Base-by-base conservation (phyloP, 2,113 vertebrate genomes). In the Carassius carassius region DNA sequence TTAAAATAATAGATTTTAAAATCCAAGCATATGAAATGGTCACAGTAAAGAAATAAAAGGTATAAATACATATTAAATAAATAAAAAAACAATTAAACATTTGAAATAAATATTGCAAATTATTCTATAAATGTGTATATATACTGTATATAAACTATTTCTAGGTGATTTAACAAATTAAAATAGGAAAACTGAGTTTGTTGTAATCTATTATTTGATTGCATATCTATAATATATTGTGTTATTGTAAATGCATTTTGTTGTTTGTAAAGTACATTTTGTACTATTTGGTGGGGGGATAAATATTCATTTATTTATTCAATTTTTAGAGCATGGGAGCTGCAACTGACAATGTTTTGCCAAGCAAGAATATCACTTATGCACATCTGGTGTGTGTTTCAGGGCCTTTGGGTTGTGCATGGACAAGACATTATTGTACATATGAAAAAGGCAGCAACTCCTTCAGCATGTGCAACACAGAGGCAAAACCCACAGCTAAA, bases 391-490 rank as follows among this genome's bases (percentile, higher is more conserved):
- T 49, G 3, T 5, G 3, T 54, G 11, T 47, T 76, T 5, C 77
- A 99, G 98, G 98, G 90, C 98, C 97, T 2, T 94, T 99, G 88
- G 98, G 98, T 58, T 98, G 96, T 92, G 95, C 96, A 0, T 99
- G 98, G 98, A 93, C 92, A 21, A 97, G 98, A 75, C 97, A 99
- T 93, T 99, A 99, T 90, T 99, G 98, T 91, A 97, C 95, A 2
- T 99, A 98, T 0, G 97, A 98, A 79, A 99, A 98, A 90, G 94
- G 93, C 88, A 96, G 92, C 91, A 98, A 97, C 90, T 95, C 94
- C 25, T 99, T 99, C 84, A 94, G 94, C 60, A 97, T 99, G 97
- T 96, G 94, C 86, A 94, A 94, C 92, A 95, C 96, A 25, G 98
- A 99, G 90, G 93, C 92, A 85, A 99, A 98, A 90, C 96, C 97